A percentile compares a stretch with the other conserved stretches of the same genome.
Conservation (phyloP, 2,113 vertebrate genomes). For the Sebastes schlegelii region DNA sequence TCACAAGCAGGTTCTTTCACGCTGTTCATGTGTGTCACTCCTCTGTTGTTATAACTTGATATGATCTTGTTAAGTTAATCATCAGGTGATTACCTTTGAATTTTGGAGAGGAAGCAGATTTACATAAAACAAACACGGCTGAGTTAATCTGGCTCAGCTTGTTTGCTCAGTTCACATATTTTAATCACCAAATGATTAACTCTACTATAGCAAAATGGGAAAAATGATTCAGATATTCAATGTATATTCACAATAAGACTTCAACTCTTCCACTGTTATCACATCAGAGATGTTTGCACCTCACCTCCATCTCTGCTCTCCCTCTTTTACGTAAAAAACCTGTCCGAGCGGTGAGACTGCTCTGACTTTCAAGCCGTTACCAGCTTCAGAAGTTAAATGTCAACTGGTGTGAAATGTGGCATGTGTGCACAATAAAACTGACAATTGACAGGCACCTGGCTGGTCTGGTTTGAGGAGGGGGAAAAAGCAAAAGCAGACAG, state of each 20-base stretch:
- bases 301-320: neutral
- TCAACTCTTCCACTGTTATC: neutral
- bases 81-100: neutral
- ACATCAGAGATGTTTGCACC: neutral
- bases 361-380: neutral
- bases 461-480: slow-evolving; percentile 38
- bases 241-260: neutral
- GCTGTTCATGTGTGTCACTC: slow-evolving; percentile 22
- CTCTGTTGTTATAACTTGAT: neutral
- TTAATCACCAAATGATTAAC: neutral
- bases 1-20: slow-evolving; percentile 8
- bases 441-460: slow-evolving; percentile 41
- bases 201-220: neutral
- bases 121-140: neutral
- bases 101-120: neutral
- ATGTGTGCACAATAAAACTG: slow-evolving; percentile 22
- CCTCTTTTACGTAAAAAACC: slow-evolving; percentile 48
- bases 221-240: neutral
- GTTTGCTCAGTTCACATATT: slow-evolving; percentile 20
- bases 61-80: slow-evolving; percentile 5
- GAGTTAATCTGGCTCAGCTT: slow-evolving; percentile 6
- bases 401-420: neutral
- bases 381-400: slow-evolving; percentile 21
- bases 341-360: slow-evolving; percentile 51
- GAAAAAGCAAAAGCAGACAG: neutral